phyloP scores from a whole-genome alignment of 2,888 invertebrate species.

The Melieria crassipennis region DNA sequence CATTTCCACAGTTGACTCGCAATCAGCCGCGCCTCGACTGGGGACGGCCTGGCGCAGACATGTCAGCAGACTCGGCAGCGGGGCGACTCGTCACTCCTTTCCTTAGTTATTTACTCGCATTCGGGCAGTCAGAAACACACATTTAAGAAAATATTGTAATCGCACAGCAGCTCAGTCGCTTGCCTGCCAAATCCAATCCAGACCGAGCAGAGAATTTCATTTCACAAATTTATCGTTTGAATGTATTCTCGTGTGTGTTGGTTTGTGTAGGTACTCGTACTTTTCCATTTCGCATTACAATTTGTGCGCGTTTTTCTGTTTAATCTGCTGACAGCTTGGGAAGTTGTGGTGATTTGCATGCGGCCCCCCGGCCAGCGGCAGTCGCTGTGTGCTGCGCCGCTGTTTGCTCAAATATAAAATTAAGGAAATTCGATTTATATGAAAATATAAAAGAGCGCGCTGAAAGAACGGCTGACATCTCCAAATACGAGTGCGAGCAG shows the following conservation, averaged over 20 bases:
- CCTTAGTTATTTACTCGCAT: slow-evolving; percentile 1
- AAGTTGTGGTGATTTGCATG: no score
- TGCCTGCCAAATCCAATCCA: slow-evolving; percentile 25
- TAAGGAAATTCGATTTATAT: slow-evolving; percentile 56
- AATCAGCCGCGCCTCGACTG: no score
- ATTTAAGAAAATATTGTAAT: slow-evolving; percentile 27
- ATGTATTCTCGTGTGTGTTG: no score
- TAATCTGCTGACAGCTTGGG: no score
- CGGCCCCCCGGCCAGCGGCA: no score
- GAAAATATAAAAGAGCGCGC: slow-evolving; percentile 41
- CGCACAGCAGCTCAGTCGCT: background rate
- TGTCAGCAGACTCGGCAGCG: background rate
- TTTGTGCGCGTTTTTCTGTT: no score
- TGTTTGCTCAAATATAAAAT: slow-evolving; percentile 49
- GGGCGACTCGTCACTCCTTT: background rate
- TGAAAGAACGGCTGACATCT: slow-evolving; percentile 30
- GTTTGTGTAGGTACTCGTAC: background rate
- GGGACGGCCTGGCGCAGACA: no score
- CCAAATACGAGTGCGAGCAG: slow-evolving; percentile 19
- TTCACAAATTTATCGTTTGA: no score
- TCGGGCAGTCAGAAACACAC: slow-evolving; percentile 30
- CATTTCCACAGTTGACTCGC: no score
- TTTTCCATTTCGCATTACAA: background rate
- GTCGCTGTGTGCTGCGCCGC: slow-evolving; percentile 23
- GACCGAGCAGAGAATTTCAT: slow-evolving; percentile 15